Base-by-base conservation (phyloP, 2,797 vertebrate species). In the Simalia tracyae region DNA sequence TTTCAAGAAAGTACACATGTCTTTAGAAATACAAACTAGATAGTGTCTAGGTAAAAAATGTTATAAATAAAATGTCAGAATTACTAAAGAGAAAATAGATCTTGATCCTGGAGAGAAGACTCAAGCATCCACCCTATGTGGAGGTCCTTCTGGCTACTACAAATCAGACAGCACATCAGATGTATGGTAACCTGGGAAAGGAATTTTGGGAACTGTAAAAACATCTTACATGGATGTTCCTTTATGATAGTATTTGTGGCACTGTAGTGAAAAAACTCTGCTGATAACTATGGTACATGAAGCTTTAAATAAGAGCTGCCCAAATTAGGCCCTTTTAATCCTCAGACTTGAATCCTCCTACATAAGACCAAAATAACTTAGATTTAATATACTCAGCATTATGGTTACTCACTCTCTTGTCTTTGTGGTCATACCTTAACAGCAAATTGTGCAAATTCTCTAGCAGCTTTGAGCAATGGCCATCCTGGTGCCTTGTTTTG, bases 31-130 rank as follows among this genome's bases (percentile, higher is more conserved):
- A 42, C 50, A 90, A 19, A n/a, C 54, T 87, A 46, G 61, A 85
- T 68, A 88, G 86, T 61, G 86, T 84, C 61, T 91, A 54, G 86
- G 86, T 88, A 46, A 87, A 89, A 50, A 50, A 56, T 24, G 19
- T 56, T 84, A 68, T 93, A 91, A 88, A 88, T 31, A 90, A 86
- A n/a, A 50, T 72, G 36, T 56, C 15, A 57, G 54, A 59, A 36
- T 56, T 17, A 36, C 22, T 26, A 46, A 84, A 86, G 42, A 50
- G 10, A 64, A 68, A 24, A 61, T 1, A 28, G 0, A 66, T 60
- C 57, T 81, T 93, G 93, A 87, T 86, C 91, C 92, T 12, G 50
- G 68, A 68, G 54, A 84, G 31, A 93, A 94, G 95, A 24, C 17
- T 90, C 22, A 66, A 88, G 14, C 19, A 24, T 72, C 9, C 50